Percentiles rank a stretch among this genome's conserved stretches.
These are phyloP conservation scores for Corbicula japonica DNA, from an alignment of 2,888 invertebrate genomes.

Conservation along the genomic window DNA sequence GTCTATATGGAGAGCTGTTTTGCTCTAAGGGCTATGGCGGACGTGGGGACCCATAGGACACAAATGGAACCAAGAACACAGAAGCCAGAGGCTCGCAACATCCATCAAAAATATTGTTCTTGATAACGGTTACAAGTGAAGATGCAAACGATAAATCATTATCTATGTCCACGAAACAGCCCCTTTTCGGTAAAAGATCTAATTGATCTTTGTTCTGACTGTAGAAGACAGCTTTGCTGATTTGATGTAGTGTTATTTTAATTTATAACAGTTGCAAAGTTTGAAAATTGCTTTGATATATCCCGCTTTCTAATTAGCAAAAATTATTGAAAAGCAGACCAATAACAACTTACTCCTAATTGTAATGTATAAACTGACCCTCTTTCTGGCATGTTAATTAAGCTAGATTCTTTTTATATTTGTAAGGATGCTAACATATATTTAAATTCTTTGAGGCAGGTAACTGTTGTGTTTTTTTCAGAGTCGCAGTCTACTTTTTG, in stretches of 20 bases:
- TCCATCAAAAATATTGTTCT: conserved; percentile 22
- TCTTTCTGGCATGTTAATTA: too few species aligned
- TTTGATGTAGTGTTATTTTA: conserved; percentile 21
- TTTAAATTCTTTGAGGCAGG: too few species aligned
- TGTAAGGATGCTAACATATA: too few species aligned
- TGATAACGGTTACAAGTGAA: conserved; percentile 26
- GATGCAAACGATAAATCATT: conserved; percentile 30
- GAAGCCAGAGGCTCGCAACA: background rate
- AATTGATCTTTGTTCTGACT: conserved; percentile 23
- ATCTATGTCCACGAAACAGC: conserved; percentile 14
- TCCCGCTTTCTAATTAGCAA: too few species aligned
- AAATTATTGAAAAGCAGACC: too few species aligned
- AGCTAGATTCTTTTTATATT: too few species aligned
- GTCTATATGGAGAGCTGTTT: conserved; percentile 1
- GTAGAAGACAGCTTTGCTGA: conserved; percentile 15
- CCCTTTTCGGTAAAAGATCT: conserved; percentile 6
- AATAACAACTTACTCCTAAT: too few species aligned
- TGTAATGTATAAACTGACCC: too few species aligned
- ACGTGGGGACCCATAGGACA: conserved; percentile 3
- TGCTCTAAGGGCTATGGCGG: background rate
- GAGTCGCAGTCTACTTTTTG: too few species aligned
- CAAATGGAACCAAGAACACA: background rate
- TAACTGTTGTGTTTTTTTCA: too few species aligned
- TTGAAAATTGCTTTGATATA: too few species aligned
- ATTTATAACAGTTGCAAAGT: conserved; percentile 31